Percentiles rank a stretch among this genome's conserved stretches.
Evolutionary conservation across 2,888 invertebrate genomes (phyloP).

Genomic region (Eurois occulta): DNA sequence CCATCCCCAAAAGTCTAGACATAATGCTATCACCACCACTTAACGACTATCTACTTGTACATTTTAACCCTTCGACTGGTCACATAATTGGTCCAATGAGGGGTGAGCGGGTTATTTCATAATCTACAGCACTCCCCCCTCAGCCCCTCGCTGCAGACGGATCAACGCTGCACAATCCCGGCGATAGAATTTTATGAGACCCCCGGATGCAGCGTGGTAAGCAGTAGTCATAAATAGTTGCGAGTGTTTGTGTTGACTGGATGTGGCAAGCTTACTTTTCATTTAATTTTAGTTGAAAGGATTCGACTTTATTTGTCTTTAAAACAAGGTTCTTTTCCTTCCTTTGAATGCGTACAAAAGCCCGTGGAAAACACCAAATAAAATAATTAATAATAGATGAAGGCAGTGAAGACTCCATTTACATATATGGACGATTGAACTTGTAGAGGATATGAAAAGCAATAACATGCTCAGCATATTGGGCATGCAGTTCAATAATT

Average conservation of each 20-base stretch:
- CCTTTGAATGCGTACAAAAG: not conserved
- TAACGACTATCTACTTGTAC: slow-evolving; percentile 28
- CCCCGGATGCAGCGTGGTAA: slow-evolving; percentile 86
- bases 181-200: slow-evolving; percentile 89
- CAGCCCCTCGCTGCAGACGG: slow-evolving; percentile 76
- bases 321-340: not conserved
- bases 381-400: too few species aligned
- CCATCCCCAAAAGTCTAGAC: slow-evolving; percentile 24
- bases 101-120: slow-evolving; percentile 63
- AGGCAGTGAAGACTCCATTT: not conserved
- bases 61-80: slow-evolving; percentile 67
- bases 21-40: slow-evolving; percentile 41
- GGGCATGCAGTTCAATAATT: not conserved
- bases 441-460: not conserved
- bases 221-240: slow-evolving; percentile 86
- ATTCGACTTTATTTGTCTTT: not conserved
- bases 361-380: not conserved
- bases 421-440: not conserved
- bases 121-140: slow-evolving; percentile 65
- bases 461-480: not conserved
- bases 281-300: not conserved
- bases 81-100: slow-evolving; percentile 68
- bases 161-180: slow-evolving; percentile 86
- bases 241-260: slow-evolving; percentile 68
- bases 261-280: slow-evolving; percentile 60